Conservation (phyloP, 1,140 invertebrate species). For the Harlomillsia oculata region DNA sequence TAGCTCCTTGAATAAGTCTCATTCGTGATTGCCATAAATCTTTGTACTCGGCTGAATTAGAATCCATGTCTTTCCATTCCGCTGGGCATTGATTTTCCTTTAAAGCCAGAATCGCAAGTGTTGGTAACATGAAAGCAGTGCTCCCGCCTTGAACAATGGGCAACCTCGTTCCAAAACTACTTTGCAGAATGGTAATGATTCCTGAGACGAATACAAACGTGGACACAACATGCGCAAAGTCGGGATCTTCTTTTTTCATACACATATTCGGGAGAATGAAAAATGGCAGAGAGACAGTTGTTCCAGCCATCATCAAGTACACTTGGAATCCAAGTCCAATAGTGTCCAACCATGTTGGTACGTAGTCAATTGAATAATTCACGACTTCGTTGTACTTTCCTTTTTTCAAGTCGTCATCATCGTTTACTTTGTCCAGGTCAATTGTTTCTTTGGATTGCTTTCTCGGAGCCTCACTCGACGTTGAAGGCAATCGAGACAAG, state of each 20-base stretch:
- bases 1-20: conserved; percentile 46
- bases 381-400: background rate
- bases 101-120: conserved; percentile 67
- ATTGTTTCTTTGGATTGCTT: background rate
- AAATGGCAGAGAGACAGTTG: conserved; percentile 73
- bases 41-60: background rate
- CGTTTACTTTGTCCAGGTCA: background rate
- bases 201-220: conserved; percentile 60
- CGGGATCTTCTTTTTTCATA: conserved; percentile 52
- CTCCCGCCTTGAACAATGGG: conserved; percentile 47
- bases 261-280: conserved; percentile 70
- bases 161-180: conserved; percentile 51
- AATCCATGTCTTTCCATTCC: conserved; percentile 38
- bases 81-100: conserved; percentile 68
- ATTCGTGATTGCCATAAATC: conserved; percentile 37
- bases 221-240: background rate
- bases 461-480: too few species aligned
- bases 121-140: conserved; percentile 49
- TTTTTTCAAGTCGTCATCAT: too few species aligned
- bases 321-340: conserved; percentile 74
- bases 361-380: conserved; percentile 64
- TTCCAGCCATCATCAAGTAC: conserved; percentile 78
- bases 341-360: conserved; percentile 70
- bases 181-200: conserved; percentile 65
- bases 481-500: too few species aligned